A percentile compares a stretch with the other conserved stretches of the same genome.
Conservation (phyloP, 2,113 vertebrate species). For the Alces alces region DNA sequence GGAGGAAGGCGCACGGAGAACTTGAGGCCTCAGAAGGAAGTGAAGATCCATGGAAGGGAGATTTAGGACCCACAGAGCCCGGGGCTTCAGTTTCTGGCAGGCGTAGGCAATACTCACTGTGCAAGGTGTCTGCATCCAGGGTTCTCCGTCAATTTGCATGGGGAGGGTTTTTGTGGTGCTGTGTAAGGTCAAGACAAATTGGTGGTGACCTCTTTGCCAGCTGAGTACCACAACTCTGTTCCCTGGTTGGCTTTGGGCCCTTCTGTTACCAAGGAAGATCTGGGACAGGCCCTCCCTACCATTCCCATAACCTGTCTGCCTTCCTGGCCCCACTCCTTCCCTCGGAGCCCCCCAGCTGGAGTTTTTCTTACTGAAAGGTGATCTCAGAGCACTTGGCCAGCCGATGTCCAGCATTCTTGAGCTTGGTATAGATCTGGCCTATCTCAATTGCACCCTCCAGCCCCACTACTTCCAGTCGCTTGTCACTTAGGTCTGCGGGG, state of each 20-base stretch:
- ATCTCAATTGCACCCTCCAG: slow-evolving; percentile 94
- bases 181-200: slow-evolving; percentile 34
- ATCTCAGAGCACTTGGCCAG: slow-evolving; percentile 93
- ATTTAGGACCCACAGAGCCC: background rate
- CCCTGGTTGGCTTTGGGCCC: background rate
- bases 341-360: background rate
- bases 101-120: slow-evolving; percentile 80
- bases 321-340: background rate
- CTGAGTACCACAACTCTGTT: background rate
- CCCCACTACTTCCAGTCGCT: slow-evolving; percentile 91
- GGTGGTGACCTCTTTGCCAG: background rate
- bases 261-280: background rate
- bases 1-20: background rate
- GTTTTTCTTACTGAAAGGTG: slow-evolving; percentile 85
- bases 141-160: slow-evolving; percentile 97
- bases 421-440: slow-evolving; percentile 94
- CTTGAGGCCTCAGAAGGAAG: background rate
- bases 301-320: background rate
- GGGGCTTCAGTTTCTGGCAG: background rate
- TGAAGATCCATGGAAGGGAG: background rate
- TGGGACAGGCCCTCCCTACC: background rate
- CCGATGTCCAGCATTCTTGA: slow-evolving; percentile 89
- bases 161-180: slow-evolving; percentile 92
- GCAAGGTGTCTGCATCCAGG: slow-evolving; percentile 96
- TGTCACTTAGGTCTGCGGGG: slow-evolving; percentile 88